phyloP scores from a whole-genome alignment of 2,113 vertebrate species.

The Chelonoidis abingdonii region DNA sequence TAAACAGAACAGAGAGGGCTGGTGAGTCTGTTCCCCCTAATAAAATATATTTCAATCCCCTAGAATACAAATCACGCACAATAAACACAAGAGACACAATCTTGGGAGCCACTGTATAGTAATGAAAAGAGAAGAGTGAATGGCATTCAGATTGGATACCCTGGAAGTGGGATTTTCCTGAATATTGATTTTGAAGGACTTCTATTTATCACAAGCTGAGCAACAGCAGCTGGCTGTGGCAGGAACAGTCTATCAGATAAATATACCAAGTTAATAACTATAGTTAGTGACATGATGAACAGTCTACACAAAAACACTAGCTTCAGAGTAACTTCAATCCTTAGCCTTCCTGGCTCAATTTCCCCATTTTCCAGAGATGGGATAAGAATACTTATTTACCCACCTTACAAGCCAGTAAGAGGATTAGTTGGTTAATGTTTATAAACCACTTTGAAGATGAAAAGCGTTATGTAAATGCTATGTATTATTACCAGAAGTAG shows the following conservation, averaged over 20 bases:
- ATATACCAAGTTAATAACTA: not conserved
- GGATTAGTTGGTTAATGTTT: not conserved
- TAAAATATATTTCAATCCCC: slow-evolving; percentile 17
- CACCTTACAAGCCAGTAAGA: not conserved
- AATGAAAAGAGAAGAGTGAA: not conserved
- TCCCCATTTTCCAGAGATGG: not conserved
- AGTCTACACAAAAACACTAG: not conserved
- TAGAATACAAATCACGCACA: slow-evolving; percentile 32
- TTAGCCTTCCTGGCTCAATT: not conserved
- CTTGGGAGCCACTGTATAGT: not conserved
- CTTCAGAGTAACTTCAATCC: not conserved
- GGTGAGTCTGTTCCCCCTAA: not conserved
- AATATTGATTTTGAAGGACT: not conserved
- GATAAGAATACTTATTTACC: not conserved
- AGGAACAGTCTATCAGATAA: not conserved
- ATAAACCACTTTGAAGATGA: not conserved
- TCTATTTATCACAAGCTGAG: not conserved
- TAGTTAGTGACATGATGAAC: not conserved
- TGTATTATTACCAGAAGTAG: not conserved
- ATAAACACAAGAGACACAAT: not conserved
- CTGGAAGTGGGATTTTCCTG: not conserved
- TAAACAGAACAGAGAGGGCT: not conserved
- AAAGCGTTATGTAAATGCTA: not conserved
- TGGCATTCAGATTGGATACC: not conserved
- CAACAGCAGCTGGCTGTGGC: not conserved